Base-by-base conservation (phyloP, 2,888 invertebrate genomes). In the Melikaiella ostensackeni region DNA sequence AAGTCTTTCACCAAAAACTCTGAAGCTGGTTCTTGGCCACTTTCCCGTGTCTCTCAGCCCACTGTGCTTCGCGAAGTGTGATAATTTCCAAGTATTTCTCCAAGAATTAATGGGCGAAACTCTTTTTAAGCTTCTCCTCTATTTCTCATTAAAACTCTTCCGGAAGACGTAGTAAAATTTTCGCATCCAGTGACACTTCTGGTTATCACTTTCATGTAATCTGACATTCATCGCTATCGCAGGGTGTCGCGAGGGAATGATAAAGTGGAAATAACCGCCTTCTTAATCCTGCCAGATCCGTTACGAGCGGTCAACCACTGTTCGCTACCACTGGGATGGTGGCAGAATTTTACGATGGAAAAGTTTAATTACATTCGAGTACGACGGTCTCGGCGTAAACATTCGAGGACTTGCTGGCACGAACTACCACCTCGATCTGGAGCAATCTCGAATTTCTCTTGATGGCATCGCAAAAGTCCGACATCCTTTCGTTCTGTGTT, bases 291-390 rank as follows among this genome's bases (percentile, higher is more conserved):
- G 46, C 24, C 46, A 24, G 73, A 73, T 79, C 76, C 70, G 59
- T 46, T 74, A 75, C 77, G 76, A 79, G 82, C 79, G 81, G 81
- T 79, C 80, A 79, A 84, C 50, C 38, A 30, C 30, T 57, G 27
- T 35, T 76, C 77, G 30, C 42, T 74, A 59, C 57, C 75, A 73
- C 16, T 38, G 75, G 30, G 62, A 74, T 70, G 35, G 42, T 64
- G 77, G 76, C 77, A 79, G 82, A 86, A 83, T 83, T 86, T 85
- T 75, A 76, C 81, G 80, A 76, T 73, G 82, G 81, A 82, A 86
- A 85, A 85, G 85, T 86, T 85, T 84, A 85, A 85, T 85, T 85
- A 84, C 85, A 81, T 76, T 24, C 74, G 66, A 79, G 77, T 70
- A 50, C 75, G 57, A 77, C 79, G 80, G 79, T 81, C 77, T 84